A percentile compares a stretch with the other conserved stretches of the same genome.
phyloP scores from a whole-genome alignment of 2,888 invertebrate genomes.

The Corythucha ciliata region DNA sequence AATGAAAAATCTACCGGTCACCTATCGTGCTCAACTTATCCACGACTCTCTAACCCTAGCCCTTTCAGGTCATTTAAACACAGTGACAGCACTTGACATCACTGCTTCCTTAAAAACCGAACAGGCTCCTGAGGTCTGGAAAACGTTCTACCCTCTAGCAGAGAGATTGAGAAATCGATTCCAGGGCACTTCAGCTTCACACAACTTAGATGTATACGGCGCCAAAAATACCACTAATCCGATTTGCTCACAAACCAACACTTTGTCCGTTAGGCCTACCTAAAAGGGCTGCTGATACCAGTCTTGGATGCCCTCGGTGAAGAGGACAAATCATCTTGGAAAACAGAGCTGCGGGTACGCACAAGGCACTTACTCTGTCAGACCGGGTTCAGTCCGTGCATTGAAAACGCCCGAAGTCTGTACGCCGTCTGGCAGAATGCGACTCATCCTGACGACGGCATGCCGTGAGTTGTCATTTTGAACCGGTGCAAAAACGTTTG shows the following conservation, averaged over 20 bases:
- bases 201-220: slow-evolving; percentile 61
- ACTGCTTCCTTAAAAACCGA: slow-evolving; percentile 65
- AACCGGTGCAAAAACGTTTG: too few species aligned
- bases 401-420: slow-evolving; percentile 61
- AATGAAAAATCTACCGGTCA: slow-evolving; percentile 49
- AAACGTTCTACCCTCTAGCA: slow-evolving; percentile 74
- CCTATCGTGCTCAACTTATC: slow-evolving; percentile 56
- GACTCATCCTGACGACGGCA: slow-evolving; percentile 64
- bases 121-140: slow-evolving; percentile 68
- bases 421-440: slow-evolving; percentile 67
- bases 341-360: slow-evolving; percentile 55
- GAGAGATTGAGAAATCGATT: slow-evolving; percentile 67
- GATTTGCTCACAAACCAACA: neutral
- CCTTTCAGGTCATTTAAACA: slow-evolving; percentile 66
- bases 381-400: slow-evolving; percentile 65
- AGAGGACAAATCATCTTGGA: slow-evolving; percentile 53
- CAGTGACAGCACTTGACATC: slow-evolving; percentile 67
- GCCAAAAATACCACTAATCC: neutral
- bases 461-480: slow-evolving; percentile 56
- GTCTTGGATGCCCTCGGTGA: slow-evolving; percentile 59
- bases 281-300: slow-evolving; percentile 57
- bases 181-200: slow-evolving; percentile 50
- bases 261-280: slow-evolving; percentile 52
- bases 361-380: slow-evolving; percentile 51
- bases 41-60: slow-evolving; percentile 73